These are phyloP conservation scores for Hydriomena furcata DNA, from an alignment of 2,888 invertebrate species.

Conservation along the genomic window DNA sequence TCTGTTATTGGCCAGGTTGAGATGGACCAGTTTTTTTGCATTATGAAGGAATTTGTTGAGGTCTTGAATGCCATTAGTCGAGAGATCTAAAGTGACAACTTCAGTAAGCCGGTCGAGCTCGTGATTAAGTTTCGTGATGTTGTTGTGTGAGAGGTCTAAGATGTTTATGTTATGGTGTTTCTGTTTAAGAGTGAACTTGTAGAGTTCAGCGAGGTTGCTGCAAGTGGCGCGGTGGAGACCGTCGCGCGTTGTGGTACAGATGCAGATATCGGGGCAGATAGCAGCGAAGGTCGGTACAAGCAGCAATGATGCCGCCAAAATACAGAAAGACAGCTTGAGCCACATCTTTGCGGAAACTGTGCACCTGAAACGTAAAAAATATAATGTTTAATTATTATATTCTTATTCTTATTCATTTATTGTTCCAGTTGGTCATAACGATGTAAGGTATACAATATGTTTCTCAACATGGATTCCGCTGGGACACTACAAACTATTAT, in stretches of 20 bases:
- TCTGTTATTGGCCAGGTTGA: constrained; percentile 85
- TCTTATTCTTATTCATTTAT: too few species aligned
- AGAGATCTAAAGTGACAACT: constrained; percentile 85
- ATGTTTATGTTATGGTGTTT: constrained; percentile 81
- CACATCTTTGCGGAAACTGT: constrained; percentile 61
- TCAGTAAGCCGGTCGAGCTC: constrained; percentile 84
- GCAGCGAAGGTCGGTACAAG: constrained; percentile 57
- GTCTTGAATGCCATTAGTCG: constrained; percentile 83
- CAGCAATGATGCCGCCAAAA: constrained; percentile 60
- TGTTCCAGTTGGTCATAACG: too few species aligned
- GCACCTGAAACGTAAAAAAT: constrained; percentile 67
- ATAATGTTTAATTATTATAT: constrained; percentile 21
- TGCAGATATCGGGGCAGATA: constrained; percentile 80
- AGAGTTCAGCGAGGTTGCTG: constrained; percentile 88
- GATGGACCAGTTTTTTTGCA: constrained; percentile 83
- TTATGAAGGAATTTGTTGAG: constrained; percentile 83
- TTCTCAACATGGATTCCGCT: too few species aligned
- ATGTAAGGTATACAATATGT: too few species aligned
- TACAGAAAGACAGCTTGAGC: constrained; percentile 53
- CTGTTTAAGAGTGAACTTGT: constrained; percentile 83
- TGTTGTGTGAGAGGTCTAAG: constrained; percentile 86
- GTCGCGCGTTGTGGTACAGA: constrained; percentile 86
- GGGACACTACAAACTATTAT: too few species aligned
- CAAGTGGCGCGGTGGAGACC: constrained; percentile 86
- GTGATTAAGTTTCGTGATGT: constrained; percentile 82